Conservation (phyloP, 1,140 invertebrate species). For the Diorhabda elongata region DNA sequence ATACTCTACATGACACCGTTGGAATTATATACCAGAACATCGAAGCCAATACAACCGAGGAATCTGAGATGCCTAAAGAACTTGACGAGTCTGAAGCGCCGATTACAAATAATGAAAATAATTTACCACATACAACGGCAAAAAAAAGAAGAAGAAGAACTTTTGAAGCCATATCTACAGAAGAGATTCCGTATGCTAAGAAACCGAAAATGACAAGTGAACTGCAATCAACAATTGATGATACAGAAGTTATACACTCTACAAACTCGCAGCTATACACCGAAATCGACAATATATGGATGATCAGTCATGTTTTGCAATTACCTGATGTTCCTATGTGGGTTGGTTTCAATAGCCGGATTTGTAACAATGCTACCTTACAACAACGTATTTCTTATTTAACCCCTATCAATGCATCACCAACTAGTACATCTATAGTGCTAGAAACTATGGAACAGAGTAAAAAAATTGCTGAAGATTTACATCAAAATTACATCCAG, state of each 20-base stretch:
- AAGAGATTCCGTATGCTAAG: too few species aligned
- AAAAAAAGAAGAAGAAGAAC: too few species aligned
- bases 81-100: background rate
- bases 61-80: slow-evolving; percentile 2
- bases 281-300: slow-evolving; percentile 26
- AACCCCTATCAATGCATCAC: slow-evolving; percentile 34
- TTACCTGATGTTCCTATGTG: slow-evolving; percentile 33
- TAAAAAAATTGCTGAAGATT: slow-evolving; percentile 35
- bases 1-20: too few species aligned
- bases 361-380: slow-evolving; percentile 19
- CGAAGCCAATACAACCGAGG: slow-evolving; percentile 41
- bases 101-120: too few species aligned
- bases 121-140: slow-evolving; percentile 1
- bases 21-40: slow-evolving; percentile 19
- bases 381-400: slow-evolving; percentile 31
- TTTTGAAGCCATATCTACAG: too few species aligned
- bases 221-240: too few species aligned
- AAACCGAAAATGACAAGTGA: too few species aligned
- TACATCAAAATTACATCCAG: slow-evolving; percentile 37
- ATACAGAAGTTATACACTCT: too few species aligned
- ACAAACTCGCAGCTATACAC: background rate
- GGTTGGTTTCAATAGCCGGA: slow-evolving; percentile 27
- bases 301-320: slow-evolving; percentile 27
- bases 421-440: slow-evolving; percentile 39
- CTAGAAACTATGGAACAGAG: slow-evolving; percentile 40